Percentiles rank a stretch among this genome's conserved stretches.
These are phyloP conservation scores for Phaenicophaeus curvirostris DNA, from an alignment of 2,797 vertebrate genomes.

Conservation along the genomic window DNA sequence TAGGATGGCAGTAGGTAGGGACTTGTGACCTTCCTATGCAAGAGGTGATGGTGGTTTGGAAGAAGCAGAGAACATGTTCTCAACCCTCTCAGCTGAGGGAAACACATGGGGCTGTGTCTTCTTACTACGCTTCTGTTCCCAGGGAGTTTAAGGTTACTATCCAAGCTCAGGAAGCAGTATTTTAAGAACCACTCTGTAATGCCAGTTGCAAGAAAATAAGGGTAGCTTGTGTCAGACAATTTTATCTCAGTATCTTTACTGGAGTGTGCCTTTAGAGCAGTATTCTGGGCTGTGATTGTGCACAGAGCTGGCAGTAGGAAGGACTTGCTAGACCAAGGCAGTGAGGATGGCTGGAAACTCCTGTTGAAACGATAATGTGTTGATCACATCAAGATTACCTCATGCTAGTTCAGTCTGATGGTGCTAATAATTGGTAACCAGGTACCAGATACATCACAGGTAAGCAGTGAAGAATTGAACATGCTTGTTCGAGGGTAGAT, in stretches of 20 bases:
- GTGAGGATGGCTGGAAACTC: neutral
- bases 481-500: neutral
- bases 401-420: neutral
- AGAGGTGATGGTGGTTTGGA: neutral
- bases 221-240: neutral
- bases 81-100: neutral
- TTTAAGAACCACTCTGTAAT: neutral
- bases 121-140: neutral
- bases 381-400: neutral
- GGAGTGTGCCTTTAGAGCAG: neutral
- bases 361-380: neutral
- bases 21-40: neutral
- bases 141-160: neutral
- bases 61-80: neutral
- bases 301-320: neutral
- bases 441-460: fast-evolving
- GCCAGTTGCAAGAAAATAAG: neutral
- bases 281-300: neutral
- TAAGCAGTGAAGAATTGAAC: neutral
- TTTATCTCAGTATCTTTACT: neutral
- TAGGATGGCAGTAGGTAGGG: neutral
- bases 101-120: neutral
- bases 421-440: neutral
- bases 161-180: neutral
- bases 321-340: neutral